phyloP scores from a whole-genome alignment of 2,113 vertebrate genomes.

The Rhipidura dahli region DNA sequence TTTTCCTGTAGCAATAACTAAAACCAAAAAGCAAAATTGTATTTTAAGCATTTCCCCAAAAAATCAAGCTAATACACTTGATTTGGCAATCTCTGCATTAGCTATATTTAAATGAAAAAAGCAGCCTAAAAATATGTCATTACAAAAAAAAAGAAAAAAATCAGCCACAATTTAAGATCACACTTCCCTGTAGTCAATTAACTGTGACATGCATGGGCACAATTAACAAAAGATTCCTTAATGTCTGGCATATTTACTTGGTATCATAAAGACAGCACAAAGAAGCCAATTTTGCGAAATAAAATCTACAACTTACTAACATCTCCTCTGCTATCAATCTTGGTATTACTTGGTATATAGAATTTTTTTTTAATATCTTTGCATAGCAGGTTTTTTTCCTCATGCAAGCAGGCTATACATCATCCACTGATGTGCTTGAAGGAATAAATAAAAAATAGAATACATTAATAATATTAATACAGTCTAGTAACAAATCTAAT shows the following conservation, averaged over 20 bases:
- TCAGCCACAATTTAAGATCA: background rate
- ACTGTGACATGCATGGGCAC: background rate
- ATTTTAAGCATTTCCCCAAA: background rate
- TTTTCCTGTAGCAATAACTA: background rate
- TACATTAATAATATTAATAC: background rate
- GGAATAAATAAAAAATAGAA: background rate
- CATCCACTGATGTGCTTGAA: background rate
- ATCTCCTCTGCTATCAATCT: background rate
- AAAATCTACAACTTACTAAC: background rate
- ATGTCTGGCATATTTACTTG: background rate
- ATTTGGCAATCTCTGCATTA: background rate
- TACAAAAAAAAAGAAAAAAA: background rate
- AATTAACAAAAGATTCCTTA: background rate
- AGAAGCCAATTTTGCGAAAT: background rate
- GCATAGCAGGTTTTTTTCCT: background rate
- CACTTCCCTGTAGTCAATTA: background rate
- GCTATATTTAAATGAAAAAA: background rate
- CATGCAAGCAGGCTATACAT: background rate
- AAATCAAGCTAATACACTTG: background rate
- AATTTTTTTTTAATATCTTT: background rate
- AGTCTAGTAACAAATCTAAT: background rate
- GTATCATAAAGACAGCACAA: background rate
- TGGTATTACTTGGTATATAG: background rate
- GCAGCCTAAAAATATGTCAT: background rate
- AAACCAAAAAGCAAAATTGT: background rate